Evolutionary conservation across 2,113 vertebrate species (phyloP).

Genomic region (Myodes glareolus): DNA sequence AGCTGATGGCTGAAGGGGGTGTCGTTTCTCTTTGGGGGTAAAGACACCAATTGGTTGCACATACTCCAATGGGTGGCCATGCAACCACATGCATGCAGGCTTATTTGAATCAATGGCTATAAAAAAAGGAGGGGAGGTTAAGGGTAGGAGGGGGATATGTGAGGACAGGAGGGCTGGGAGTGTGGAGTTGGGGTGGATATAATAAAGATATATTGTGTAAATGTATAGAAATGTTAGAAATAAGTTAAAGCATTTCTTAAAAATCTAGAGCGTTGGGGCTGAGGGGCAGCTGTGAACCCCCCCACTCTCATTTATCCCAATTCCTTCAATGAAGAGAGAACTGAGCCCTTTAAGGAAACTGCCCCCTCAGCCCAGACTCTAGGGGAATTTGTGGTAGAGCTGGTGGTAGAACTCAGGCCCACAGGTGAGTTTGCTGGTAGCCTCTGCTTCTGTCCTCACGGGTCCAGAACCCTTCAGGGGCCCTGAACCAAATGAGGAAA

Average conservation of each 20-base stretch:
- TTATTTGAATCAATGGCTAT: background rate
- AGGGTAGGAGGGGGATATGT: background rate
- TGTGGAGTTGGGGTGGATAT: background rate
- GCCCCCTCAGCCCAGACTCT: accelerated
- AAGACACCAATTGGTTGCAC: background rate
- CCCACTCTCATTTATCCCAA: background rate
- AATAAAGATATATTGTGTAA: background rate
- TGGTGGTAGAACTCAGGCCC: background rate
- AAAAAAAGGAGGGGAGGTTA: background rate
- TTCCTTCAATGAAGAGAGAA: background rate
- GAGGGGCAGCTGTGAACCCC: background rate
- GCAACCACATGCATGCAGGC: background rate
- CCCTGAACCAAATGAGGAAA: background rate
- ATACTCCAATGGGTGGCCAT: too few species aligned
- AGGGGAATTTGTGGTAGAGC: background rate
- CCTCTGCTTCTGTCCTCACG: background rate
- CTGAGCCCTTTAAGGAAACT: background rate
- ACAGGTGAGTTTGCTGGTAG: background rate
- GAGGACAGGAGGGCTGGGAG: background rate
- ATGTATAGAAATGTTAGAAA: background rate
- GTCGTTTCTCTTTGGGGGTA: background rate
- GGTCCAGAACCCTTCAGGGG: background rate
- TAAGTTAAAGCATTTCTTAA: background rate
- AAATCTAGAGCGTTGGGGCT: background rate
- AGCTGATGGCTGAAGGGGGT: background rate